Conservation (phyloP, 53 echinoderm and acorn worm species). For the Henricia sp. region DNA sequence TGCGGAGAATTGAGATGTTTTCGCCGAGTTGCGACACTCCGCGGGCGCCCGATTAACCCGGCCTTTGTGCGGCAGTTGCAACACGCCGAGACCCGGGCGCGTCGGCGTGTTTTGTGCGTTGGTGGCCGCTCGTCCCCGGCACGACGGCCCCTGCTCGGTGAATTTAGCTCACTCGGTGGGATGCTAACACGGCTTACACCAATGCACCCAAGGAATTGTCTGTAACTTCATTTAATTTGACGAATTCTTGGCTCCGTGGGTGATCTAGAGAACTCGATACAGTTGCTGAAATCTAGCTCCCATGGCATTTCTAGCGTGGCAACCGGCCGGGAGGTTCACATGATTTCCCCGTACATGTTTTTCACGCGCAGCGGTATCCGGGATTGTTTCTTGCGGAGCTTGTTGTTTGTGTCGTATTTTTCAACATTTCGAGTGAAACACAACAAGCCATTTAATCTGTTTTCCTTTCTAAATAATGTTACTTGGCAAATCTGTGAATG, state of each 20-base stretch:
- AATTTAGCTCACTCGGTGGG: conserved; percentile 30
- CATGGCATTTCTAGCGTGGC: not conserved
- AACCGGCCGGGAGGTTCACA: not conserved
- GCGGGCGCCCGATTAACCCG: conserved; percentile 12
- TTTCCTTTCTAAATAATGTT: too few species aligned
- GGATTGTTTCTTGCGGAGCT: conserved; percentile 1
- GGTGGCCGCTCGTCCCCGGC: not conserved
- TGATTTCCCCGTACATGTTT: not conserved
- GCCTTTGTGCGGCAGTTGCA: conserved; percentile 17
- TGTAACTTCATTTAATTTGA: not conserved
- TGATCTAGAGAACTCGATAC: conserved; percentile 50
- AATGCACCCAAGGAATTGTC: not conserved
- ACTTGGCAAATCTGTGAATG: too few species aligned
- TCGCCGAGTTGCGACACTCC: conserved; percentile 1
- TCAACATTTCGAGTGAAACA: conserved; percentile 41
- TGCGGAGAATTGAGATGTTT: conserved; percentile 8
- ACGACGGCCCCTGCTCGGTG: not conserved
- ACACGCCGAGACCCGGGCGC: not conserved
- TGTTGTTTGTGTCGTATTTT: conserved; percentile 11
- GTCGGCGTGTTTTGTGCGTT: conserved; percentile 1
- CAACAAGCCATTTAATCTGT: too few species aligned
- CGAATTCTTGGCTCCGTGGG: conserved; percentile 32
- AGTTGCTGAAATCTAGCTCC: conserved; percentile 36
- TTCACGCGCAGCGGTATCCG: conserved; percentile 9
- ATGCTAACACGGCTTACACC: conserved; percentile 26